Conservation (phyloP, 2,113 vertebrate genomes). For the Pluvialis apricaria region DNA sequence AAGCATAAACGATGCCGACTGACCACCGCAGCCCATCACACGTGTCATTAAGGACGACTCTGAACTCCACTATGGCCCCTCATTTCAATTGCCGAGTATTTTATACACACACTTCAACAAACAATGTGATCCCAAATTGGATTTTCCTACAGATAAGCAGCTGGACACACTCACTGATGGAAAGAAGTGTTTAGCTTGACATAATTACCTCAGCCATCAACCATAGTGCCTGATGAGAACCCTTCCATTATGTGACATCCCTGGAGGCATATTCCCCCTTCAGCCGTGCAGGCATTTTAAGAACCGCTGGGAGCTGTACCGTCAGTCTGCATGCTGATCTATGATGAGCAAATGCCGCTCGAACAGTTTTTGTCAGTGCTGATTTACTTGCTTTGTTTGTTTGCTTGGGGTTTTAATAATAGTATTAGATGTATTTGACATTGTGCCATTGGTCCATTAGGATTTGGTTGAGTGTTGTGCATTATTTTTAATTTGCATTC, state of each 20-base stretch:
- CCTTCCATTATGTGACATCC: not conserved
- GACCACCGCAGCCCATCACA: not conserved
- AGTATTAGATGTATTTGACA: slow-evolving; percentile 46
- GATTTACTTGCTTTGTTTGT: slow-evolving; percentile 44
- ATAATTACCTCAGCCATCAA: not conserved
- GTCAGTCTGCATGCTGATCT: not conserved
- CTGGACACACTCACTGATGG: not conserved
- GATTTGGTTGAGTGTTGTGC: slow-evolving; percentile 23
- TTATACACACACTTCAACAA: not conserved
- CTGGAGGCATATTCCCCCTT: not conserved
- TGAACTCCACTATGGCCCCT: not conserved
- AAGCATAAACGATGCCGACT: not conserved
- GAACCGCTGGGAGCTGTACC: not conserved
- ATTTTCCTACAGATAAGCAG: not conserved
- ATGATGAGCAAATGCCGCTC: not conserved
- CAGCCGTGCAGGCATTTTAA: not conserved
- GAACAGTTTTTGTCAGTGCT: not conserved
- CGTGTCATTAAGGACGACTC: not conserved
- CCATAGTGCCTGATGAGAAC: not conserved
- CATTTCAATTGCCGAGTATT: not conserved
- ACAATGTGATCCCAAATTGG: not conserved
- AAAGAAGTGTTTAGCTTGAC: not conserved
- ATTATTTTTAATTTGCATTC: slow-evolving; percentile 64
- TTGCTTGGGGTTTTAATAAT: slow-evolving; percentile 19
- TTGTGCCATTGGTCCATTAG: slow-evolving; percentile 41